Evolutionary conservation across 2,888 invertebrate genomes (phyloP), one percentile per base, ranked within the genome.

Genomic region (Cyclophora albipunctata): DNA sequence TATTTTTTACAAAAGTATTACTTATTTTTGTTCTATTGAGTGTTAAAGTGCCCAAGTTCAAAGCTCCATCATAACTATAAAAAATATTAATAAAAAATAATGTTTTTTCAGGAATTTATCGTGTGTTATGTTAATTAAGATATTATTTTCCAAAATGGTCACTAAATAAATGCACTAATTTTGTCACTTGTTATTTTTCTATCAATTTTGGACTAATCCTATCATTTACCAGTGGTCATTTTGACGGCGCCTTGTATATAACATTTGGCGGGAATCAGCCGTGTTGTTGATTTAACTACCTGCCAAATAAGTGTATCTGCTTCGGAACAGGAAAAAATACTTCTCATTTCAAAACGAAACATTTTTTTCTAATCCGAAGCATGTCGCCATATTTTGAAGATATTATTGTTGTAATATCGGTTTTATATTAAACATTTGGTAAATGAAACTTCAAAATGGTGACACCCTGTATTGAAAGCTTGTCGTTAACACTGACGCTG

Each of bases 381-480:
- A 54, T 63, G 67, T 68, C 65, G 66, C 67, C 60, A 54, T 59
- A 57, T 64, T 62, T 59, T 54, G 72, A 63, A 66, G 70, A 70
- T 71, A 60, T 57, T 57, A 51, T 55, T 62, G 56, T 54, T 58
- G 56, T 53, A 53, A 5, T 37, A 37, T 37, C 3, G 37, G 5
- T 37, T 3, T 37, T 37, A 5, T 37, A 37, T 20, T 20, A 20
- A 20, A 20, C 20, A 20, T 20, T 20, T 20, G 20, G 20, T 20
- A 20, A 20, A 20, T 20, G 20, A 20, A 20, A 20, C 37, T 37
- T 55, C 54, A 46, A 51, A 63, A 64, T 70, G 69, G 69, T 75
- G 73, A 71, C 78, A 81, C 84, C 78, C 84, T 83, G 85, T 84
- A 81, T 85, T 85, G 84, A 80, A 83, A 78, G 87, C 87, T 88